Evolutionary conservation across 2,113 vertebrate genomes (phyloP), one percentile per base, ranked within the genome.

Genomic region (Zeus faber): DNA sequence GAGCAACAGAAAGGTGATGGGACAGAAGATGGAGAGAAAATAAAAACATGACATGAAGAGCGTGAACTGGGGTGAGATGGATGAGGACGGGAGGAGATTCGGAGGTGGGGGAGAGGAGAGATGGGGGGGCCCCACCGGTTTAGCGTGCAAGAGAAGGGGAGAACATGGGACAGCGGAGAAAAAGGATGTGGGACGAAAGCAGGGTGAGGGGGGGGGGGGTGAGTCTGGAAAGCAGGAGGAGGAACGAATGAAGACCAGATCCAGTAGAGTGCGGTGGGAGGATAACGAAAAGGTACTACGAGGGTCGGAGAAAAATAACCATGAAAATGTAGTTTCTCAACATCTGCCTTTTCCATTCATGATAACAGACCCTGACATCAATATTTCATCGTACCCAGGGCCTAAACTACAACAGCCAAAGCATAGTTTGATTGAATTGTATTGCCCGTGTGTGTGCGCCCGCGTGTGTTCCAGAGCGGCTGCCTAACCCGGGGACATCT

Each of bases 351-450:
- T 33, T 33, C 9, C 9, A 33, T 33, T 13, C 5, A 33, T n/a
- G n/a, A 46, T 16, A 35, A 18, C 22, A 31, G 52, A 55, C 24
- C 24, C 39, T 56, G n/a, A 10, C 17, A 50, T 54, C 23, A 26
- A 54, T 33, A 18, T 20, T 21, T 27, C 62, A 61, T 54, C 23
- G 45, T 60, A 48, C 20, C 23, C 54, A 8, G 5, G n/a, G 47
- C 20, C n/a, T n/a, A n/a, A n/a, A n/a, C n/a, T n/a, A n/a, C n/a
- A n/a, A n/a, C n/a, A n/a, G n/a, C n/a, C n/a, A n/a, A n/a, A n/a
- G n/a, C n/a, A n/a, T n/a, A n/a, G n/a, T n/a, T n/a, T n/a, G n/a
- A n/a, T n/a, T 25, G 35, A 22, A 57, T 57, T 45, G n/a, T 33
- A n/a, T n/a, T n/a, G n/a, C n/a, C n/a, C 9, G 31, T 10, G 31